These are phyloP conservation scores for Aythya baeri DNA, from an alignment of 2,113 vertebrate genomes.

Conservation along the genomic window DNA sequence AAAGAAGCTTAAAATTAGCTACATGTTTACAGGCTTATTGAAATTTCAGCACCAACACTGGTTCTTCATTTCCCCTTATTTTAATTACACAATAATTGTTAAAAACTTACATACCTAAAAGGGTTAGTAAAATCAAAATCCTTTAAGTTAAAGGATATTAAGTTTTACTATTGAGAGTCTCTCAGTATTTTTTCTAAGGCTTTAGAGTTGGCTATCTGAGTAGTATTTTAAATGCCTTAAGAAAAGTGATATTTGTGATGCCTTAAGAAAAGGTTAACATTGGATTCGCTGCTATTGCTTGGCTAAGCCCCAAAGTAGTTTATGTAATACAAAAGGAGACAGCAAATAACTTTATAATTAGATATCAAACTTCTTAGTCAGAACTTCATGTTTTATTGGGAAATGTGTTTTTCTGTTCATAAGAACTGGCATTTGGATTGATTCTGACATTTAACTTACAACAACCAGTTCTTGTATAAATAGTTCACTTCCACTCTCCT, in stretches of 20 bases:
- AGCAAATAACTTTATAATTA: neutral
- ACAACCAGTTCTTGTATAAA: conserved; percentile 2
- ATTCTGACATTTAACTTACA: conserved; percentile 12
- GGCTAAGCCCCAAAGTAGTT: neutral
- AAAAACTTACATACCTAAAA: neutral
- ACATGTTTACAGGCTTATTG: neutral
- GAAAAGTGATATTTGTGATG: neutral
- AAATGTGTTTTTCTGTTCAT: neutral
- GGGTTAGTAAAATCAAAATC: neutral
- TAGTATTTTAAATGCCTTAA: neutral
- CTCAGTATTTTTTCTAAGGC: neutral
- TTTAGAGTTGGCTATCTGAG: neutral
- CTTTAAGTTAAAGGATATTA: neutral
- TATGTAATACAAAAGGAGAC: conserved; percentile 2
- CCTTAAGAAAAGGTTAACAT: neutral
- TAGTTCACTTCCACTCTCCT: conserved; percentile 18
- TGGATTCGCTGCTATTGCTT: neutral
- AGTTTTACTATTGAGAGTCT: neutral
- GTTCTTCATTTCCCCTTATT: neutral
- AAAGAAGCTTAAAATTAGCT: neutral
- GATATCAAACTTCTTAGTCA: conserved; percentile 20
- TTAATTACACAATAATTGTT: neutral
- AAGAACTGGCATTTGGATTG: neutral
- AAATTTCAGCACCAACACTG: neutral
- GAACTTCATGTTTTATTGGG: conserved; percentile 22